These are phyloP conservation scores for Synergus japonicus DNA, from an alignment of 2,888 invertebrate genomes.

Conservation along the genomic window DNA sequence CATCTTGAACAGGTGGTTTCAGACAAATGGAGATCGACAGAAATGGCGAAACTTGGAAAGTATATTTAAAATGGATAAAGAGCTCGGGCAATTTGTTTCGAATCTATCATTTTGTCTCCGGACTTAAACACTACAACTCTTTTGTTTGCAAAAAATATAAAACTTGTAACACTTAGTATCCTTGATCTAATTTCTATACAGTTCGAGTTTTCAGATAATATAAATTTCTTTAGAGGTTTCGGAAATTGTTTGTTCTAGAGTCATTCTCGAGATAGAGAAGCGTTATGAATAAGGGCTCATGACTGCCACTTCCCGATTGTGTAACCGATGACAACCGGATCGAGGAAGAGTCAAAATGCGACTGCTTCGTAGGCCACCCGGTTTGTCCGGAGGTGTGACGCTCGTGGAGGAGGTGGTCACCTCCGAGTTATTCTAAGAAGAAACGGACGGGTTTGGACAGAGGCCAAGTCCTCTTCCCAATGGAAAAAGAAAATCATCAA, in stretches of 20 bases:
- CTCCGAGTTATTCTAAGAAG: conserved; percentile 76
- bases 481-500: conserved; percentile 48
- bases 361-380: conserved; percentile 68
- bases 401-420: conserved; percentile 70
- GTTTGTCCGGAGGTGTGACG: conserved; percentile 59
- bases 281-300: conserved; percentile 1
- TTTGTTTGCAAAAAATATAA: neutral
- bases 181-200: neutral
- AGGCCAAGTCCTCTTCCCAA: conserved; percentile 61
- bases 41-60: too few relatives aligned
- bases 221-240: neutral
- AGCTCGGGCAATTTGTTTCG: neutral
- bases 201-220: neutral
- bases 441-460: conserved; percentile 61
- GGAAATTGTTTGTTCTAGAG: conserved; percentile 44
- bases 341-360: conserved; percentile 70
- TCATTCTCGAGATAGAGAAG: conserved; percentile 5
- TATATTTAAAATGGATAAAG: too few relatives aligned
- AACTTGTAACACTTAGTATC: neutral
- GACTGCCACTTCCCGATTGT: conserved; percentile 57
- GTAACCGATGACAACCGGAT: conserved; percentile 67
- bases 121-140: neutral
- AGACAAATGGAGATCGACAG: neutral
- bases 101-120: neutral
- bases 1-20: conserved; percentile 56